A percentile compares a stretch with the other conserved stretches of the same genome.
Conservation (phyloP, 2,797 vertebrate genomes). For the Bradypus variegatus region DNA sequence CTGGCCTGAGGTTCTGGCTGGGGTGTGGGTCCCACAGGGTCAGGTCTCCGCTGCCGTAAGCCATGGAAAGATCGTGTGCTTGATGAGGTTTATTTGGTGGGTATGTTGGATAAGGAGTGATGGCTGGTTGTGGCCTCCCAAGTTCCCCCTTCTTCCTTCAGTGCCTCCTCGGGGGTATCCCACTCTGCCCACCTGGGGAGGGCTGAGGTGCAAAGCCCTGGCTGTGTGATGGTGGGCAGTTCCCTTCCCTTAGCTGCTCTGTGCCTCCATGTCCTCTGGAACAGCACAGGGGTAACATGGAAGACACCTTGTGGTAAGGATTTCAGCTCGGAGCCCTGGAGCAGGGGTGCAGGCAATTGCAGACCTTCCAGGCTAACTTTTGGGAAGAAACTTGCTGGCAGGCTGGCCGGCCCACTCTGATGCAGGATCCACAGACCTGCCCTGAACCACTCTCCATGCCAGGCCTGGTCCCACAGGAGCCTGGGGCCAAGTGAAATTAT, state of each 20-base stretch:
- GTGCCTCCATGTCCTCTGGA: not conserved
- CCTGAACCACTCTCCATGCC: not conserved
- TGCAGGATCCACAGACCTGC: not conserved
- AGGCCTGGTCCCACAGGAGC: not conserved
- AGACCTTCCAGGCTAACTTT: not conserved
- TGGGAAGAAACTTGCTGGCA: too few species aligned
- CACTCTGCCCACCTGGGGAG: not conserved
- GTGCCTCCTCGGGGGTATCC: not conserved
- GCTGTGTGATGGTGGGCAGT: not conserved
- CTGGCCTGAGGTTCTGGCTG: not conserved
- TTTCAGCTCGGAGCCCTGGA: not conserved
- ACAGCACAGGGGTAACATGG: too few species aligned
- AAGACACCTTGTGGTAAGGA: not conserved
- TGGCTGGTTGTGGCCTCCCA: not conserved
- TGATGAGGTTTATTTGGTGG: not conserved
- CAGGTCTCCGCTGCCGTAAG: not conserved
- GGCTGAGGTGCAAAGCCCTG: not conserved
- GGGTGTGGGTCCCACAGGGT: not conserved
- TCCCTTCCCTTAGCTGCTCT: not conserved
- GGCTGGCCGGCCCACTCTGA: not conserved
- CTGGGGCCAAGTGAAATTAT: not conserved
- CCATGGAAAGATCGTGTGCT: not conserved
- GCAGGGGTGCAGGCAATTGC: not conserved
- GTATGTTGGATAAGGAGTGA: too few species aligned
- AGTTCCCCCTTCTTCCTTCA: not conserved